Evolutionary conservation across 2,888 invertebrate genomes (phyloP).

Genomic region (Micoletzkya japonica): DNA sequence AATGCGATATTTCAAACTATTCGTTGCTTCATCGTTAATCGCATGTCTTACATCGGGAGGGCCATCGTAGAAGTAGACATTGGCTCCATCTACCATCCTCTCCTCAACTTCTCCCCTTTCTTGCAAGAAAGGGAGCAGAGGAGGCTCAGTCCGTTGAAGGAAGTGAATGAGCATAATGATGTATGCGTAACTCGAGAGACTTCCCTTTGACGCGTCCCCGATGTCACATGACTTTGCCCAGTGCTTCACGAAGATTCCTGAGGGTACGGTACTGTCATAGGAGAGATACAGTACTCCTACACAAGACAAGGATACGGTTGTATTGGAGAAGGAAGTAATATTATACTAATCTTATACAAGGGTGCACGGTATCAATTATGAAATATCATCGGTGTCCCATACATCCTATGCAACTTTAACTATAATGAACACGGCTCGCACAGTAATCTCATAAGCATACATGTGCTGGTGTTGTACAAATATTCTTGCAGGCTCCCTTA

Average conservation of each 20-base stretch:
- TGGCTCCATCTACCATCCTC: slow-evolving; percentile 68
- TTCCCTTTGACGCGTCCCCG: slow-evolving; percentile 72
- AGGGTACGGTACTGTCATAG: too few relatives aligned
- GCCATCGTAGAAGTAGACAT: slow-evolving; percentile 70
- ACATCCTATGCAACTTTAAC: too few relatives aligned
- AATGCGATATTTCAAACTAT: neutral
- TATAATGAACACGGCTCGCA: too few relatives aligned
- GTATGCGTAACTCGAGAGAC: slow-evolving; percentile 72
- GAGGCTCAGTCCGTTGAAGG: slow-evolving; percentile 68
- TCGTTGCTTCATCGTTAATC: neutral
- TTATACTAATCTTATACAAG: too few relatives aligned
- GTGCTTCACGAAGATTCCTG: slow-evolving; percentile 45
- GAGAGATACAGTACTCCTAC: too few relatives aligned
- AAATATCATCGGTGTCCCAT: too few relatives aligned
- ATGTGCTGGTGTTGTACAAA: too few relatives aligned
- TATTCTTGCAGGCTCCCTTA: too few relatives aligned
- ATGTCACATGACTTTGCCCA: slow-evolving; percentile 69
- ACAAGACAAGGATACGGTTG: too few relatives aligned
- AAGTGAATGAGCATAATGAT: slow-evolving; percentile 71
- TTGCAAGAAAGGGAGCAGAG: slow-evolving; percentile 72
- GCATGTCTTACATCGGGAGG: slow-evolving; percentile 33
- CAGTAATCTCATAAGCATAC: too few relatives aligned
- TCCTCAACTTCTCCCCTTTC: slow-evolving; percentile 42
- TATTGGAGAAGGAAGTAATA: too few relatives aligned
- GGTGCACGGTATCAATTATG: too few relatives aligned